These are phyloP conservation scores for Thinocorus orbignyianus DNA, from an alignment of 2,113 vertebrate species.

Conservation along the genomic window DNA sequence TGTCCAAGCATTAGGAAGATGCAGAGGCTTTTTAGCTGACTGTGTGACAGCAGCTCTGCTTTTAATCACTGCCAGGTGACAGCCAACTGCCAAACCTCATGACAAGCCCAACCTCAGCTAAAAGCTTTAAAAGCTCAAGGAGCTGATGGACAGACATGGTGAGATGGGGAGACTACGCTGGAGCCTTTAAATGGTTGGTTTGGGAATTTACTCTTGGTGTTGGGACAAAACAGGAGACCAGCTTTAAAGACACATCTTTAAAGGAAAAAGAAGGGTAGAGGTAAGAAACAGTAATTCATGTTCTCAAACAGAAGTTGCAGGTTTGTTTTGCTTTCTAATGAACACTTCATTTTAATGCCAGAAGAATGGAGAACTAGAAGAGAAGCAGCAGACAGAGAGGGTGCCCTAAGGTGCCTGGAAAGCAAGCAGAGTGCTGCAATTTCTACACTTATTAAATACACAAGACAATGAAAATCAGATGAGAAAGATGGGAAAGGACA, in stretches of 20 bases:
- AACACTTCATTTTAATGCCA: not conserved
- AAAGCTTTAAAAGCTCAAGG: not conserved
- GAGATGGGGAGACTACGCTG: not conserved
- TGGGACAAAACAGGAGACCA: not conserved
- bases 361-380: not conserved
- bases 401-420: not conserved
- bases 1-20: not conserved
- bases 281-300: not conserved
- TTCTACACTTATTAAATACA: not conserved
- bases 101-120: not conserved
- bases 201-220: not conserved
- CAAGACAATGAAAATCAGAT: not conserved
- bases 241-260: not conserved
- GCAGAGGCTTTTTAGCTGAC: not conserved
- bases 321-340: not conserved
- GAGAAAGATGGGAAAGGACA: not conserved
- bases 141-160: not conserved
- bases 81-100: not conserved
- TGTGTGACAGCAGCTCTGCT: not conserved
- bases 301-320: not conserved
- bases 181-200: not conserved
- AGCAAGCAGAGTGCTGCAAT: not conserved
- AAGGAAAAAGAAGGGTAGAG: not conserved
- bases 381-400: not conserved
- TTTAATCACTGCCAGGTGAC: not conserved